A percentile compares a stretch with the other conserved stretches of the same genome.
Evolutionary conservation across 2,888 invertebrate genomes (phyloP).

Genomic region (Pterostichus niger): DNA sequence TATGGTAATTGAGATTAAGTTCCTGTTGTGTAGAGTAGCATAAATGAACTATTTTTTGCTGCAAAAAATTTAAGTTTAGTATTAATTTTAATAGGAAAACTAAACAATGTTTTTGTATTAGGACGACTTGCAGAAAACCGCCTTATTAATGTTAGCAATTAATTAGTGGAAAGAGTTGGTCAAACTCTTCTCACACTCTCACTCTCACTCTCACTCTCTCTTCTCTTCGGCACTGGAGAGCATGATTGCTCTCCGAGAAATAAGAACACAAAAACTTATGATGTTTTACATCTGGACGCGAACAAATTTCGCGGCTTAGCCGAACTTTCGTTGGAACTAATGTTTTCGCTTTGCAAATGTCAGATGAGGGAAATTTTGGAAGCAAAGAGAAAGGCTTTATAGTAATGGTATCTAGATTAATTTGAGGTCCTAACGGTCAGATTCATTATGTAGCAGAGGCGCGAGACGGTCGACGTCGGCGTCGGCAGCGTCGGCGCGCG

Average conservation of each 20-base stretch:
- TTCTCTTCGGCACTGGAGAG: neutral
- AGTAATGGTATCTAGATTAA: conserved; percentile 67
- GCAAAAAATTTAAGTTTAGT: too few species aligned
- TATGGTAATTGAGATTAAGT: too few species aligned
- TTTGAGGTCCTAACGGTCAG: conserved; percentile 66
- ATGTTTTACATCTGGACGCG: conserved; percentile 66
- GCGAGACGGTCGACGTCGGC: neutral
- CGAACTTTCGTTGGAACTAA: conserved; percentile 61
- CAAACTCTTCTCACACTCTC: too few species aligned
- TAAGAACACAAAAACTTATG: conserved; percentile 62
- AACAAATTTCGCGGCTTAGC: conserved; percentile 63
- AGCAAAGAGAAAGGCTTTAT: conserved; percentile 65
- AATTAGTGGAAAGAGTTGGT: too few species aligned
- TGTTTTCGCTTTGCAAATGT: conserved; percentile 66
- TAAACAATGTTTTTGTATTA: too few species aligned
- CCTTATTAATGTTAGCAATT: too few species aligned
- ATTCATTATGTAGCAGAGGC: conserved; percentile 62
- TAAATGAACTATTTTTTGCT: too few species aligned
- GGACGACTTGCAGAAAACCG: too few species aligned
- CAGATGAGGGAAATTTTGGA: conserved; percentile 64
- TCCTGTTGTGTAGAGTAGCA: too few species aligned
- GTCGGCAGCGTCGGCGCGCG: neutral
- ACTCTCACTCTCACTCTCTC: too few species aligned
- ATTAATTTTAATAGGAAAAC: too few species aligned
- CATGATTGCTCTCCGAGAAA: neutral